phyloP scores from a whole-genome alignment of 2,888 invertebrate genomes.

The Caenorhabditis panamensis region DNA sequence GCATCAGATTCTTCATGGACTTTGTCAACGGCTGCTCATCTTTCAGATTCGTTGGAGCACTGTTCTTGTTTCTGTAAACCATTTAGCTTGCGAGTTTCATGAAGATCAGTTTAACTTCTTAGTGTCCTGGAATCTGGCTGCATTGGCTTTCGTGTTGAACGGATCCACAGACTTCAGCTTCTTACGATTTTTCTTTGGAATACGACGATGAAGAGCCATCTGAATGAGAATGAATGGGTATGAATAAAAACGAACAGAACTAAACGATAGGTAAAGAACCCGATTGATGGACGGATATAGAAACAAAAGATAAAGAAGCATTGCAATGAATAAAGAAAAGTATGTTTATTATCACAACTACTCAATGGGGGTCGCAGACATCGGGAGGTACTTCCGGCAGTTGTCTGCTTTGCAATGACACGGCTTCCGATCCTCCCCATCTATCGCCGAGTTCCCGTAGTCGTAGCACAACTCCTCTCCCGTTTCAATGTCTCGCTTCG shows the following conservation, averaged over 20 bases:
- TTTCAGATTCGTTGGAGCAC: conserved; percentile 39
- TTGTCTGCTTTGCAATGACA: conserved; percentile 57
- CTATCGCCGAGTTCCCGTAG: conserved; percentile 64
- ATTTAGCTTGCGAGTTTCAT: background rate
- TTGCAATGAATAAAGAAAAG: background rate
- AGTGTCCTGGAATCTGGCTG: conserved; percentile 35
- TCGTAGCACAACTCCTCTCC: conserved; percentile 76
- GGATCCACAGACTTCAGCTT: conserved; percentile 73
- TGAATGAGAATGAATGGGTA: no score
- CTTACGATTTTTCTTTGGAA: conserved; percentile 72
- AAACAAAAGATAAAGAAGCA: background rate
- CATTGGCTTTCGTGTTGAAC: conserved; percentile 67
- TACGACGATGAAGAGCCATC: conserved; percentile 65
- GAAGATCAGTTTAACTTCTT: conserved; percentile 25
- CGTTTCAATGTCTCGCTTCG: conserved; percentile 57
- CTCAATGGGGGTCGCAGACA: conserved; percentile 54
- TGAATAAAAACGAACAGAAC: no score
- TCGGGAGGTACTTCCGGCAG: conserved; percentile 64
- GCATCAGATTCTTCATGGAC: conserved; percentile 49
- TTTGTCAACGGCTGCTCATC: conserved; percentile 66
- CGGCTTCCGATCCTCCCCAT: conserved; percentile 31
- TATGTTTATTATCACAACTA: conserved; percentile 13
- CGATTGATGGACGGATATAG: background rate
- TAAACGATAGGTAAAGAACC: background rate
- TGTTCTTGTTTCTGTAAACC: conserved; percentile 47